Evolutionary conservation across 2,888 invertebrate genomes (phyloP).

Genomic region (Euplexia lucipara): DNA sequence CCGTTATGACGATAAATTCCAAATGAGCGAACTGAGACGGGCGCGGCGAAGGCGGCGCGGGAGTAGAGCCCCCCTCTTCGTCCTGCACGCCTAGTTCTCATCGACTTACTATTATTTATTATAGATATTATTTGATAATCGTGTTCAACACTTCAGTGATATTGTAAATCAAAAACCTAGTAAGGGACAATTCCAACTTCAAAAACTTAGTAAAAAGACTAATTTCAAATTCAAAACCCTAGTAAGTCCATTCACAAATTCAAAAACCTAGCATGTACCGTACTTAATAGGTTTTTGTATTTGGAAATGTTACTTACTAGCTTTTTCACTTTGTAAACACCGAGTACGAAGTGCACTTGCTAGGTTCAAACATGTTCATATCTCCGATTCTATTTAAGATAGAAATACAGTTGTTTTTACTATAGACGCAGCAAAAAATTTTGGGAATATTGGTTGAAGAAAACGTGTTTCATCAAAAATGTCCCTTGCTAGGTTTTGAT

Average conservation of each 20-base stretch:
- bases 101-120: slow-evolving; percentile 2
- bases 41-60: too few relatives aligned
- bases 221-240: slow-evolving; percentile 1
- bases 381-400: neutral
- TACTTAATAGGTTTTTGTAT: slow-evolving; percentile 1
- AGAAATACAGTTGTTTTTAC: neutral
- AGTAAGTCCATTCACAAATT: slow-evolving; percentile 19
- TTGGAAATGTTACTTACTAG: neutral
- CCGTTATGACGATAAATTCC: too few relatives aligned
- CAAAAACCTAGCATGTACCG: slow-evolving; percentile 13
- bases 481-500: neutral
- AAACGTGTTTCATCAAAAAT: neutral
- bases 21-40: too few relatives aligned
- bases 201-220: neutral
- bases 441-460: neutral
- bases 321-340: neutral
- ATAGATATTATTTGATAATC: neutral
- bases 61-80: too few relatives aligned
- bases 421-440: neutral
- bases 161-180: slow-evolving; percentile 1
- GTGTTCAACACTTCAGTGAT: neutral
- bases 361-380: neutral
- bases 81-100: neutral
- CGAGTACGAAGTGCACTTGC: neutral
- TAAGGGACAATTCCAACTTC: neutral